Percentiles rank a stretch among this genome's conserved stretches.
phyloP scores from a whole-genome alignment of 1,140 invertebrate species.

The Bradynema listronoti region DNA sequence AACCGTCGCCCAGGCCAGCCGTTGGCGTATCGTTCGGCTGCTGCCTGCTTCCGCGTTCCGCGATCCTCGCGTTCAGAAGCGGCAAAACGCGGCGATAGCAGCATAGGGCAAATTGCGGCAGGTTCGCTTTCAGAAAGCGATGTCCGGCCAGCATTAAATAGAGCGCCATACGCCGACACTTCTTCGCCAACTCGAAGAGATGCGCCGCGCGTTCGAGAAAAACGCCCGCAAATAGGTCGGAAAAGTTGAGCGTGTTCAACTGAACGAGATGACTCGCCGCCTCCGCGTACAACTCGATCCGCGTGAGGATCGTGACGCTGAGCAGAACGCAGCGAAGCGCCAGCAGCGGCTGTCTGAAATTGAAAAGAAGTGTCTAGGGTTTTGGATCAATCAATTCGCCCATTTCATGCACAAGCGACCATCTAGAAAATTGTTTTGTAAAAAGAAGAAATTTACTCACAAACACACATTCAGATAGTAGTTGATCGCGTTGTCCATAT shows the following conservation, averaged over 20 bases:
- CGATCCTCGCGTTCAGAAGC: too few species aligned
- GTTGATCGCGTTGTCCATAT: conserved; percentile 44
- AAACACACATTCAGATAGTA: conserved; percentile 45
- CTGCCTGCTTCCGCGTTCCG: too few species aligned
- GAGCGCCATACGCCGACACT: conserved; percentile 13
- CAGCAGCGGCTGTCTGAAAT: conserved; percentile 31
- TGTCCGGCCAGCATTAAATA: conserved; percentile 10
- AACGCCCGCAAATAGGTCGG: conserved; percentile 23
- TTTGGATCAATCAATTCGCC: background rate
- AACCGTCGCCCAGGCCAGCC: conserved; percentile 7
- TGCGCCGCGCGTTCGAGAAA: conserved; percentile 28
- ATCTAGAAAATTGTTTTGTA: conserved; percentile 2
- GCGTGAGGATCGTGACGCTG: conserved; percentile 10
- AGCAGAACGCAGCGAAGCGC: conserved; percentile 29
- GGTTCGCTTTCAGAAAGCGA: conserved; percentile 12
- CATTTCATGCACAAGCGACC: background rate
- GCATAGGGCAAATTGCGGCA: background rate
- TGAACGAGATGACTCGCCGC: conserved; percentile 24
- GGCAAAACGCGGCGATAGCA: conserved; percentile 10
- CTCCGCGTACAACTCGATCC: conserved; percentile 26
- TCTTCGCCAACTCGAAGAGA: conserved; percentile 7
- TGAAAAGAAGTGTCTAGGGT: background rate
- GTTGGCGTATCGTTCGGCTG: too few species aligned
- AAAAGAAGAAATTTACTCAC: conserved; percentile 17
- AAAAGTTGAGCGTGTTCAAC: conserved; percentile 9